Evolutionary conservation across 2,797 vertebrate genomes (phyloP).

Genomic region (Lepidocolaptes lacrymiger): DNA sequence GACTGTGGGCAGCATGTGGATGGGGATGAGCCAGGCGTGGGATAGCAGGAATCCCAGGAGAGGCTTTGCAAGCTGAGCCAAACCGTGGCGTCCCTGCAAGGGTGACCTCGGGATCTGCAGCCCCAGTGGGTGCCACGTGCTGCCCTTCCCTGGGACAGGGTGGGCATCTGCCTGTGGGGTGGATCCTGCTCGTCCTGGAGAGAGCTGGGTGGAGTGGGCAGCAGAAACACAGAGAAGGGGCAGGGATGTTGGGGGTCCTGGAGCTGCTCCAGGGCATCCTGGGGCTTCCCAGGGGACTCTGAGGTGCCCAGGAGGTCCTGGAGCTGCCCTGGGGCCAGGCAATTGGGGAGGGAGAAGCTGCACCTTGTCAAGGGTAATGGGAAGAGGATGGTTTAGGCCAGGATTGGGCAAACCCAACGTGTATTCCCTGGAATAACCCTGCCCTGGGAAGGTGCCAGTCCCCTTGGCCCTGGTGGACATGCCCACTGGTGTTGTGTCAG

Average conservation of each 20-base stretch:
- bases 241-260: accelerated
- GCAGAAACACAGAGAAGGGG: background rate
- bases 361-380: accelerated
- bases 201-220: accelerated
- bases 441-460: background rate
- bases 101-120: background rate
- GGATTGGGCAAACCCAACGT: background rate
- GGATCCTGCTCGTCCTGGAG: accelerated
- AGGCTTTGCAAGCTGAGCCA: background rate
- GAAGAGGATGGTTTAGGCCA: background rate
- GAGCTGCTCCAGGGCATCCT: background rate
- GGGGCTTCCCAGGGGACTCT: background rate
- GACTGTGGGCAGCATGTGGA: background rate
- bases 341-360: background rate
- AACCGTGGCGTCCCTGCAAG: background rate
- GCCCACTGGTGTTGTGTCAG: background rate
- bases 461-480: background rate
- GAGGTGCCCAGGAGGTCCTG: background rate
- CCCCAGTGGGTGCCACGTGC: accelerated
- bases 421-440: background rate
- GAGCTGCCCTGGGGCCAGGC: background rate
- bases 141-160: background rate
- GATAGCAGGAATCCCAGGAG: background rate
- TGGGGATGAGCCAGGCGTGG: background rate
- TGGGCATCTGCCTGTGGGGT: accelerated